Evolutionary conservation across 2,888 invertebrate genomes (phyloP).

Genomic region (Leptopilina myrica): DNA sequence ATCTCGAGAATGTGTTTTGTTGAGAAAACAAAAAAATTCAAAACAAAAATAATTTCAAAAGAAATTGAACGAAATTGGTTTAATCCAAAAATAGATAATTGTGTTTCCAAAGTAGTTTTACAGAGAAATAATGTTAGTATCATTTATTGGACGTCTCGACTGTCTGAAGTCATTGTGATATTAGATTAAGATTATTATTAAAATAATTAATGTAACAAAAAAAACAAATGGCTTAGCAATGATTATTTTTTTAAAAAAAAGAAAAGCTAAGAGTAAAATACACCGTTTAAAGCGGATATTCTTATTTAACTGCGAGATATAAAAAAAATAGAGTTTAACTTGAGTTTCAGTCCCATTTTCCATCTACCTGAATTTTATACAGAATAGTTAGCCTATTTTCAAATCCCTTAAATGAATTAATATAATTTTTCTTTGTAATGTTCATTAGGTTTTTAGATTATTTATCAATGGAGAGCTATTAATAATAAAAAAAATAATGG

Average conservation of each 20-base stretch:
- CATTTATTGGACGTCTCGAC: conserved; percentile 71
- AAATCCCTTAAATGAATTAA: conserved; percentile 19
- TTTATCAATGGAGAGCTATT: conserved; percentile 30
- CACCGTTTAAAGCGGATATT: conserved; percentile 46
- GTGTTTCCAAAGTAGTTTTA: conserved; percentile 28
- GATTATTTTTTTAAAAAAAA: conserved; percentile 61
- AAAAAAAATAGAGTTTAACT: conserved; percentile 30
- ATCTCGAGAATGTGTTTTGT: background rate
- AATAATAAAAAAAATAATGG: conserved; percentile 5
- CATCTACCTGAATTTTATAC: conserved; percentile 36
- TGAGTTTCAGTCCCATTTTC: conserved; percentile 44
- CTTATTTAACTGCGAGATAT: conserved; percentile 52
- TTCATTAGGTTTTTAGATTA: conserved; percentile 23
- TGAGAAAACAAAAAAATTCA: background rate
- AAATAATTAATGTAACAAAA: conserved; percentile 47
- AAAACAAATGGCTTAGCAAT: conserved; percentile 57
- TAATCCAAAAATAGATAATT: background rate
- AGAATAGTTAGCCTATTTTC: conserved; percentile 24
- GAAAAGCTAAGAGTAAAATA: conserved; percentile 42
- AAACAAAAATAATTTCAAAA: background rate
- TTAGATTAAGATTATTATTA: conserved; percentile 67
- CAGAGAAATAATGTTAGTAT: conserved; percentile 10
- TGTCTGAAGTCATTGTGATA: conserved; percentile 75
- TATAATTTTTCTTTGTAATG: conserved; percentile 22
- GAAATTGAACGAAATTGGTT: background rate